Base-by-base conservation (phyloP, 2,113 vertebrate species). In the Cranoglanis bouderius region DNA sequence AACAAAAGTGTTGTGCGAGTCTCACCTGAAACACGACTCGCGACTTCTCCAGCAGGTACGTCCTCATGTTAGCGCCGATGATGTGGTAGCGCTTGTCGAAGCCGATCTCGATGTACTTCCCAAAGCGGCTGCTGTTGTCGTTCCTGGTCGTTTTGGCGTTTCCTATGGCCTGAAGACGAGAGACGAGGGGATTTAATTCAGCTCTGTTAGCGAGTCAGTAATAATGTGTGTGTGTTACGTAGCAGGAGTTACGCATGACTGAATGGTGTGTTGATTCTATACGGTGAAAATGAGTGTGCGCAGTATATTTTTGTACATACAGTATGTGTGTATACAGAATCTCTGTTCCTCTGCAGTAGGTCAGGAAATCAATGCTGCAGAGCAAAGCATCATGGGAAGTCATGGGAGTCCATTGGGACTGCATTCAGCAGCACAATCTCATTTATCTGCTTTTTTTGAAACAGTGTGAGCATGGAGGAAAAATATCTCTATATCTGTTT, bases 71-170 rank as follows among this genome's bases (percentile, higher is more conserved):
- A 93, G 98, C 98, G 83, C 98, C 98, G 53, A 97, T 97, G 94
- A 99, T 99, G 80, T 96, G 96, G 90, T 96, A 98, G 51, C 96
- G 95, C 90, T 94, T 97, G 94, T 99, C 98, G 85, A 99, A 99
- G 67, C 98, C 98, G 74, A 99, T 99, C 92, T 99, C 98, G 35
- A 99, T 99, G 92, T 99, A 99, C 89, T 99, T 99, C 32, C 98
- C 98, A 91, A 99, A 99, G 82, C 98, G 98, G 93, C 98, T 99
- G 95, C 98, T 99, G 93, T 99, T 99, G 95, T 99, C 98, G 82
- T 99, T 99, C 80, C 98, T 96, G 43, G 98, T 99, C 46, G 98
- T 99, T 94, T 99, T 99, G 87, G 98, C 98, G 87, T 99, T 99
- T 90, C 98, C 98, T 72, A 99, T 99, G 81, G 98, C 97, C 98